A percentile compares a stretch with the other conserved stretches of the same genome.
These are phyloP conservation scores for Montipora capitata DNA, from an alignment of 92 coral and sea anemone genomes.

Conservation along the genomic window DNA sequence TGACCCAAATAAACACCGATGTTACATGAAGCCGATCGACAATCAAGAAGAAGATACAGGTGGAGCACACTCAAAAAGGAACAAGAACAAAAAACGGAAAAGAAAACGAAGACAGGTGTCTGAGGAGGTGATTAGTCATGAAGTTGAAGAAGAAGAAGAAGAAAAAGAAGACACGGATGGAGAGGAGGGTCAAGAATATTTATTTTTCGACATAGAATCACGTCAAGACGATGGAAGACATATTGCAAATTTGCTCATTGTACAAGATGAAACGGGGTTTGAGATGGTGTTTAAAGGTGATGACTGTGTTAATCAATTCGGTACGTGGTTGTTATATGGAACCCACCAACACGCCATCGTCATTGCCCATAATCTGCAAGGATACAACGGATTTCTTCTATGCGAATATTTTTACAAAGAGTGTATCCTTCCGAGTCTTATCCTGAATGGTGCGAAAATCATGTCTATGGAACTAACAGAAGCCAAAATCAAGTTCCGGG, in stretches of 20 bases:
- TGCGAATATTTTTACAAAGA: slow-evolving; percentile 49
- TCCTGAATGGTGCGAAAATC: slow-evolving; percentile 67
- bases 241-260: slow-evolving; percentile 52
- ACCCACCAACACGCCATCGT: slow-evolving; percentile 24
- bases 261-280: slow-evolving; percentile 42
- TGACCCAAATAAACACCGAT: background rate
- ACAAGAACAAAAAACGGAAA: slow-evolving; percentile 3
- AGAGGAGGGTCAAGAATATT: background rate
- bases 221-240: slow-evolving; percentile 72
- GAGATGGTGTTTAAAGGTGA: slow-evolving; percentile 63
- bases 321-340: slow-evolving; percentile 64
- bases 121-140: too few relatives aligned
- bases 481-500: slow-evolving; percentile 55
- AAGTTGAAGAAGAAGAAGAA: too few relatives aligned
- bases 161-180: too few relatives aligned
- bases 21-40: background rate
- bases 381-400: slow-evolving; percentile 50
- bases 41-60: background rate
- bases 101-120: background rate
- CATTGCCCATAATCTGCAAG: slow-evolving; percentile 63
- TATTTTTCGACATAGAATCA: slow-evolving; percentile 66
- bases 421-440: slow-evolving; percentile 22
- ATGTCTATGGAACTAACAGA: slow-evolving; percentile 40
- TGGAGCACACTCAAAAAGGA: background rate
- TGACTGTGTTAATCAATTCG: slow-evolving; percentile 41